Evolutionary conservation across 2,888 invertebrate genomes (phyloP).

Genomic region (Cheilosia urbana): DNA sequence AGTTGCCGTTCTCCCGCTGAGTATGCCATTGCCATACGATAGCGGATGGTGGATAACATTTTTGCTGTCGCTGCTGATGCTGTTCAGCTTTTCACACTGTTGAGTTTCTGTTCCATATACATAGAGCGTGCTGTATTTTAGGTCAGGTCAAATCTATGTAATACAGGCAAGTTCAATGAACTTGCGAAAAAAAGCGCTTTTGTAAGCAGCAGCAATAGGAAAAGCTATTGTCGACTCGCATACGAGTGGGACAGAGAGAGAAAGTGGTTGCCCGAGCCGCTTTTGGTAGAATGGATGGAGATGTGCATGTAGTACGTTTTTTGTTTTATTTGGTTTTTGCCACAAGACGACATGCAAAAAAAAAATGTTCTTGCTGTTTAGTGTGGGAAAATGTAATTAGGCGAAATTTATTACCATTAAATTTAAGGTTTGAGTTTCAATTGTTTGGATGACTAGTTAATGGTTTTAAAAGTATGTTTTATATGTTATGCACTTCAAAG

Average conservation of each 20-base stretch:
- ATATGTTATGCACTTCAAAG: not conserved
- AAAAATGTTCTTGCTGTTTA: not conserved
- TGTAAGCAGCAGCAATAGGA: slow-evolving; percentile 75
- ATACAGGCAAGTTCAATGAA: slow-evolving; percentile 81
- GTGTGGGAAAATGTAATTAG: slow-evolving; percentile 52
- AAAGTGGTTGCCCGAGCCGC: slow-evolving; percentile 63
- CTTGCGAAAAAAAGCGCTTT: slow-evolving; percentile 80
- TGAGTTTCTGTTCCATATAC: slow-evolving; percentile 78
- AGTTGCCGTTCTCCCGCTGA: slow-evolving; percentile 44
- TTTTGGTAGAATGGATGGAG: slow-evolving; percentile 27
- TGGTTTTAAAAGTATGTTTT: not conserved
- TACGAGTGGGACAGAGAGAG: slow-evolving; percentile 76
- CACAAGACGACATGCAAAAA: slow-evolving; percentile 29
- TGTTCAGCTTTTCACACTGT: slow-evolving; percentile 76
- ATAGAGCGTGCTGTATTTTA: slow-evolving; percentile 81
- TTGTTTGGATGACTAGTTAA: not conserved
- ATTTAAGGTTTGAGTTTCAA: slow-evolving; percentile 61
- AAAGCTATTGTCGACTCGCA: slow-evolving; percentile 70
- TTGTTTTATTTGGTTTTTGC: slow-evolving; percentile 8
- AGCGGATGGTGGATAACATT: slow-evolving; percentile 53
- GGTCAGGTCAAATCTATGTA: slow-evolving; percentile 83
- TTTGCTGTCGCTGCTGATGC: slow-evolving; percentile 35
- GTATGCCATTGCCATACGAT: slow-evolving; percentile 39
- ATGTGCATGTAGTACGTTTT: slow-evolving; percentile 18
- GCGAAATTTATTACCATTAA: slow-evolving; percentile 63